Base-by-base conservation (phyloP, 2,888 invertebrate species). In the Prosopocoilus inquinatus region DNA sequence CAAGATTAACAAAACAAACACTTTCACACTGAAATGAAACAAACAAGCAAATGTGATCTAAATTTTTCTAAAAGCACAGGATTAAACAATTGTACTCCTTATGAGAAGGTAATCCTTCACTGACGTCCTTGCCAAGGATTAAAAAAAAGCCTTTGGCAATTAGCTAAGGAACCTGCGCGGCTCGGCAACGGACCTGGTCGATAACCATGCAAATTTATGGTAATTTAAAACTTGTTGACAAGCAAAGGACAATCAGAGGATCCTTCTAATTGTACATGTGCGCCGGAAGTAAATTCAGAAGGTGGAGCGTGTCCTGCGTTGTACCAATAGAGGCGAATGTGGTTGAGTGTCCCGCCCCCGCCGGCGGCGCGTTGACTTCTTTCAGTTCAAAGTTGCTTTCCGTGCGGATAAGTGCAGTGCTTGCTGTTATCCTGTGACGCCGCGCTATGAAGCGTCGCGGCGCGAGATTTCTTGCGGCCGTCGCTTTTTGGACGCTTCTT, bases 391-490 rank as follows among this genome's bases (percentile, higher is more conserved):
- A 63, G 64, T 62, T 62, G 62, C 64, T 64, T 65, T 63, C 48
- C 54, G 67, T 66, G 64, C 59, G 64, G 60, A 63, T 53, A 66
- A 62, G 67, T 67, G 66, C 60, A 63, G 65, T 60, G 65, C 58
- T 61, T 57, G 63, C 61, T 60, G 66, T 61, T 63, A 65, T 47
- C 47, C 32, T 47, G 47, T 47, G 47, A 60, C 45, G 53, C 64
- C 66, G 69, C 71, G 71, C 68, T 65, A 73, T 73, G 73, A 70
- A 66, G 71, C 72, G 71, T 70, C 72, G 70, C 70, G 71, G 70
- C 70, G 72, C 70, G 70, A 70, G 70, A 67, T 65, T 70, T 59
- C 65, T 70, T 59, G 70, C 67, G 66, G 68, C 69, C 70, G 70
- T 71, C 71, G 71, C 70, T 66, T 64, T 73, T 63, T 71, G 70